Base-by-base conservation (phyloP, 2,797 vertebrate genomes). In the Anomalospiza imberbis region DNA sequence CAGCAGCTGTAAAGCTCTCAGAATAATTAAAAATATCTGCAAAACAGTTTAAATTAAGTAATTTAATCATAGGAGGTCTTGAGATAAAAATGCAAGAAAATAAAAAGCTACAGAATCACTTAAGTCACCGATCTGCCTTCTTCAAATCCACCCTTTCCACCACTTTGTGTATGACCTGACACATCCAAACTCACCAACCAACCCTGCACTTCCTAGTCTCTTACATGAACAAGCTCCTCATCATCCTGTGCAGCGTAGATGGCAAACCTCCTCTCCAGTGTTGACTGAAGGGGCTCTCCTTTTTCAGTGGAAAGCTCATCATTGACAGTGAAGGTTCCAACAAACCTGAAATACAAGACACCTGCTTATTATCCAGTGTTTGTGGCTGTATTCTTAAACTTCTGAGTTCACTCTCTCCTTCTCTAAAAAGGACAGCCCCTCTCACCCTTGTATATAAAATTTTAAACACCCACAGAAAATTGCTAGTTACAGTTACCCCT, bases 151-250 rank as follows among this genome's bases (percentile, higher is more conserved):
- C 7, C 17, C 45, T 18, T 81, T 51, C n/a, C 9, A 62, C 16
- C 38, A 48, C 50, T 70, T 68, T 9, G n/a, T 21, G 20, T 12
- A n/a, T 6, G 15, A 77, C 32, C 60, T 38, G 29, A 62, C 9
- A 82, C 20, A 66, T 8, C 34, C 68, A 66, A 82, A 73, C 32
- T 68, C 80, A 40, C 13, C 40, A 53, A 57, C 62, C 32, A 60
- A 13, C 42, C 58, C 79, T 22, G 22, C 55, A 50, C 24, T 31
- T 61, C 79, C 51, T 63, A 62, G 34, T 12, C 58, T 98, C 99
- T 97, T 94, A 99, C 99, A 21, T 98, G 98, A 75, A 99, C 99
- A 98, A 99, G 97, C 91, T 99, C 99, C 88, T 98, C 98, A n/a
- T 98, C 98, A 95, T 98, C 97, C 77, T 95, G 98, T 5, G 97